Conservation (phyloP, 1,140 invertebrate species). For the Drosophila kurseongensis region DNA sequence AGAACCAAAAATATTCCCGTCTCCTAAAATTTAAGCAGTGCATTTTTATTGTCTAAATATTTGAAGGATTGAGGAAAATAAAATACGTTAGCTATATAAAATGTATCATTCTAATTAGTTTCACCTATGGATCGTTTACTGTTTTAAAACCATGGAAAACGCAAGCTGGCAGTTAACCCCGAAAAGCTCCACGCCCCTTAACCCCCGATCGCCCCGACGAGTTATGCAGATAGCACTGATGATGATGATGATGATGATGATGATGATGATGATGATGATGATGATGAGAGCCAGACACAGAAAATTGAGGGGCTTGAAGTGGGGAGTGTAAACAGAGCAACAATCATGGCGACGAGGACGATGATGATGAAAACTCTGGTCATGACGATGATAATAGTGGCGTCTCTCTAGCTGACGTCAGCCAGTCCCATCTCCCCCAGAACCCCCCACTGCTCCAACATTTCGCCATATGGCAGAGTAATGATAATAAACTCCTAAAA, state of each 20-base stretch:
- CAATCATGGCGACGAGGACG: constrained; percentile 58
- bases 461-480: constrained; percentile 79
- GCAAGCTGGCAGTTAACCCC: constrained; percentile 72
- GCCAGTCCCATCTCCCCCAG: constrained; percentile 10
- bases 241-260: constrained; percentile 44
- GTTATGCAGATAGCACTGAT: constrained; percentile 67
- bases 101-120: background rate
- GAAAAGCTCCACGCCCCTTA: constrained; percentile 21
- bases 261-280: no score
- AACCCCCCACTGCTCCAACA: constrained; percentile 9
- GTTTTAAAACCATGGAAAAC: constrained; percentile 66
- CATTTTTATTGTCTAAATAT: background rate
- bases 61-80: no score
- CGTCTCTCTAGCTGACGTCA: constrained; percentile 66
- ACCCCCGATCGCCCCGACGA: constrained; percentile 30
- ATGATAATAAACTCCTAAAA: constrained; percentile 84
- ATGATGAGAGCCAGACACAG: constrained; percentile 35
- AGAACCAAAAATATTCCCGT: no score
- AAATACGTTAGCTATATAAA: no score
- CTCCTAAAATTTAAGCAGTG: no score
- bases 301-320: constrained; percentile 24
- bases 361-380: constrained; percentile 10
- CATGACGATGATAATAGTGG: constrained; percentile 17
- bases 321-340: constrained; percentile 54
- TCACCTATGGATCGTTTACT: constrained; percentile 6